Conservation (phyloP, 2,888 invertebrate genomes). For the Endomychus coccineus region DNA sequence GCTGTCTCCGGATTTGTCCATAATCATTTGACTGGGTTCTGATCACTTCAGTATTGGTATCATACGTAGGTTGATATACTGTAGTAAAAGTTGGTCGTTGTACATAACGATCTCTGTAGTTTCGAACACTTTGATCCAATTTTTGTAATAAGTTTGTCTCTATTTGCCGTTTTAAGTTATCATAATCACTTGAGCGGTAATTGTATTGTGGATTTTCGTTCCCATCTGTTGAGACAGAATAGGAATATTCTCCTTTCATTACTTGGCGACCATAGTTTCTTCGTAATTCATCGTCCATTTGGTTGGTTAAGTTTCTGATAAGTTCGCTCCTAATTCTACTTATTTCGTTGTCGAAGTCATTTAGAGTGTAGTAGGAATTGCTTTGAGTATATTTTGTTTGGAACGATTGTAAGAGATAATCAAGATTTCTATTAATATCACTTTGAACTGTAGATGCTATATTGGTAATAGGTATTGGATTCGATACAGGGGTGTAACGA, state of each 20-base stretch:
- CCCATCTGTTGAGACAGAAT: slow-evolving; percentile 27
- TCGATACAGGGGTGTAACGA: slow-evolving; percentile 27
- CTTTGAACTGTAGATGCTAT: slow-evolving; percentile 35
- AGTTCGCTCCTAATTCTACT: slow-evolving; percentile 34
- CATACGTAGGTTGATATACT: slow-evolving; percentile 7
- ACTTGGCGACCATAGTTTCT: slow-evolving; percentile 36
- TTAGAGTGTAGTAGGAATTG: slow-evolving; percentile 14
- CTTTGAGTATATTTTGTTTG: slow-evolving; percentile 28
- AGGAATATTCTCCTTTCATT: slow-evolving; percentile 31
- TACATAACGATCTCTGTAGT: slow-evolving; percentile 11
- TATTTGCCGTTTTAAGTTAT: slow-evolving; percentile 34
- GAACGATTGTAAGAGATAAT: slow-evolving; percentile 29
- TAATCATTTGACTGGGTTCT: slow-evolving; percentile 19
- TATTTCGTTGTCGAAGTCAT: slow-evolving; percentile 30
- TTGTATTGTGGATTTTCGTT: slow-evolving; percentile 31
- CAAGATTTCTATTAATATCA: slow-evolving; percentile 31
- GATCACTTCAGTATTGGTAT: slow-evolving; percentile 3
- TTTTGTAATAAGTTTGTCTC: slow-evolving; percentile 35
- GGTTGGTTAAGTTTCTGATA: slow-evolving; percentile 32
- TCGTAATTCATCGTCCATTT: slow-evolving; percentile 33
- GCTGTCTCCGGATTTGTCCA: slow-evolving; percentile 25
- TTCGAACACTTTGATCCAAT: slow-evolving; percentile 13
- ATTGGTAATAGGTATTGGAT: slow-evolving; percentile 32
- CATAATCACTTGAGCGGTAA: slow-evolving; percentile 35
- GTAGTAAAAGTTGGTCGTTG: slow-evolving; percentile 9